These are phyloP conservation scores for Drosophila mojavensis DNA, from an alignment of 1,140 invertebrate species.

Conservation along the genomic window DNA sequence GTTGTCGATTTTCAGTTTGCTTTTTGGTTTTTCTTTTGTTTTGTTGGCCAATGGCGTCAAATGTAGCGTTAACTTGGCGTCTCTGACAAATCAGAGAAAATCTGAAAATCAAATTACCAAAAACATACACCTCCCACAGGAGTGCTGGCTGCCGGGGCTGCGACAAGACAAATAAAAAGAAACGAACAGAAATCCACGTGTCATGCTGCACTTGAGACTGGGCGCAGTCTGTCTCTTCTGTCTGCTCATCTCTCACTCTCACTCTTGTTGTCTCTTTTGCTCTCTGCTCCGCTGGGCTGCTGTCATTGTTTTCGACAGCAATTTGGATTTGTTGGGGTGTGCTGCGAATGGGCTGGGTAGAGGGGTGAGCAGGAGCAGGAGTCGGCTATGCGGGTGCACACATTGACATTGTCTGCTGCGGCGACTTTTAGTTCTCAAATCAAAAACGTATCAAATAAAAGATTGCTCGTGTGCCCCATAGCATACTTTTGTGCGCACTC, in stretches of 20 bases:
- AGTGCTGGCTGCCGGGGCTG: neutral
- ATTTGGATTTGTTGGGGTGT: conserved; percentile 49
- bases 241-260: conserved; percentile 21
- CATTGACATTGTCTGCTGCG: conserved; percentile 70
- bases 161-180: conserved; percentile 23
- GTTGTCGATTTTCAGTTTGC: conserved; percentile 28
- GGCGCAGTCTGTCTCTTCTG: conserved; percentile 54
- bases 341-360: neutral
- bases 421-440: conserved; percentile 59
- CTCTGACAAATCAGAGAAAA: conserved; percentile 57
- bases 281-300: conserved; percentile 17
- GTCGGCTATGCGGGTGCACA: conserved; percentile 13
- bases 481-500: conserved; percentile 65
- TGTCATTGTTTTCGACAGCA: conserved; percentile 52
- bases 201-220: conserved; percentile 79
- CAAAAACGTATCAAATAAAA: conserved; percentile 82
- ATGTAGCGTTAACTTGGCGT: conserved; percentile 73
- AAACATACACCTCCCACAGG: conserved; percentile 40
- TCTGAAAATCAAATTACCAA: conserved; percentile 73
- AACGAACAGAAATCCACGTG: conserved; percentile 53
- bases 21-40: conserved; percentile 26
- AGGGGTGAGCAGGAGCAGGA: neutral
- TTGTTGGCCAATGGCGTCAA: conserved; percentile 52
- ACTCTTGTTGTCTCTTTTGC: conserved; percentile 1
- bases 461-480: conserved; percentile 52